Evolutionary conservation across 2,888 invertebrate species (phyloP).

Genomic region (Drosophila prostipennis): DNA sequence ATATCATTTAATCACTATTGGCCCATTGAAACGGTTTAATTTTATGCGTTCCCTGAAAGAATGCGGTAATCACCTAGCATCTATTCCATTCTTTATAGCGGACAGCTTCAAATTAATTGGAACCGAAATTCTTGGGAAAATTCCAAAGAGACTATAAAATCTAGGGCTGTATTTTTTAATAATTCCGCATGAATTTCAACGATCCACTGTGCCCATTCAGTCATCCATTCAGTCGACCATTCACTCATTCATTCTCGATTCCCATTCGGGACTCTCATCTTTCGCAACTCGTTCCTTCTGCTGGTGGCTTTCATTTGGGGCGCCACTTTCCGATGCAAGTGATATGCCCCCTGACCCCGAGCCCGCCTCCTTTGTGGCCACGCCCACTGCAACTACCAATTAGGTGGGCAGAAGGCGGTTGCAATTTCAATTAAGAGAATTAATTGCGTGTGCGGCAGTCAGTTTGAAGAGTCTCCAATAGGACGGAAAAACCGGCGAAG

Average conservation of each 20-base stretch:
- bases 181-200: conserved; percentile 3
- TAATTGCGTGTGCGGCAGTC: conserved; percentile 73
- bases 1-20: conserved; percentile 15
- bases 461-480: conserved; percentile 53
- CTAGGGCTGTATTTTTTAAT: neutral
- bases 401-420: conserved; percentile 72
- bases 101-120: conserved; percentile 20
- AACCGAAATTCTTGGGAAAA: conserved; percentile 4
- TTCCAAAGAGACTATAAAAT: conserved; percentile 2
- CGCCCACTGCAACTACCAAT: conserved; percentile 68
- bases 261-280: conserved; percentile 43
- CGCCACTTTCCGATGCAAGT: conserved; percentile 71
- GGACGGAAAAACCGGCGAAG: conserved; percentile 10
- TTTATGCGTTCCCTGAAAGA: conserved; percentile 20
- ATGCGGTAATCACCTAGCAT: conserved; percentile 24
- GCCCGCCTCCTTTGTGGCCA: conserved; percentile 8
- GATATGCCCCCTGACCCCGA: conserved; percentile 52
- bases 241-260: conserved; percentile 40
- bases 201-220: conserved; percentile 44
- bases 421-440: conserved; percentile 79
- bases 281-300: conserved; percentile 44
- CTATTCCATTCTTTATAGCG: conserved; percentile 8
- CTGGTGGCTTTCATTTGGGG: conserved; percentile 67
- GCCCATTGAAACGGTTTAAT: conserved; percentile 14
- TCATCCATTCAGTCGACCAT: conserved; percentile 39